Evolutionary conservation across 2,888 invertebrate species (phyloP), one percentile per base, ranked within the genome.

Genomic region (Elmis aenea): DNA sequence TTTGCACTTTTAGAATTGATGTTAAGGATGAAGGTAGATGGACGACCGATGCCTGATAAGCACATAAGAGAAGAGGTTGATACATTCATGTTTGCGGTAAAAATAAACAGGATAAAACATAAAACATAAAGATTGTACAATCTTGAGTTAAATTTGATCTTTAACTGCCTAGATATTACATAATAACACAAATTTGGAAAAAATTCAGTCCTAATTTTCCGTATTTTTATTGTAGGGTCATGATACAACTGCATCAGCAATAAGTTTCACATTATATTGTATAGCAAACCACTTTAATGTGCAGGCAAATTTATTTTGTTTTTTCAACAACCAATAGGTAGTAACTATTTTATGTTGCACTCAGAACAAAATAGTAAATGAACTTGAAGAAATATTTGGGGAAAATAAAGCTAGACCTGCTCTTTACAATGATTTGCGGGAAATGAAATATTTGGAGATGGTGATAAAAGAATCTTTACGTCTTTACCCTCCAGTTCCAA

Each of bases 21-120:
- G 3, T 60, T 85, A n/a, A 67, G 49, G 13, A 35, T 38, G 2
- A 74, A 73, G 50, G 69, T 75, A n/a, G 75, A 79, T 46, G 79
- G 77, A 1, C 59, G 72, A 41, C 74, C 72, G 3, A 62, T 85
- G 22, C 72, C 72, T 5, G 74, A 77, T 45, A 58, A 74, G 15
- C 75, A 76, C 42, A 74, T 85, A 26, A 69, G 79, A 33, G 79
- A 82, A 57, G 81, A 85, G 67, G 81, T 83, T 0, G 79, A 83
- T 48, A 84, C 84, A 0, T 83, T 84, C 50, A 79, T 84, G 77
- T 85, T 84, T 62, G 83, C 77, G 62, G 80, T 79, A n/a, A 58
- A 62, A 58, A 23, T 3, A 6, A 9, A 23, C 10, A n/a, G 5
- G 12, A 23, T 23, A n/a, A n/a, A n/a, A n/a, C n/a, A n/a, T n/a